Evolutionary conservation across 92 coral and sea anemone species (phyloP), one percentile per base, ranked within the genome.

Genomic region (Paramuricea clavata): DNA sequence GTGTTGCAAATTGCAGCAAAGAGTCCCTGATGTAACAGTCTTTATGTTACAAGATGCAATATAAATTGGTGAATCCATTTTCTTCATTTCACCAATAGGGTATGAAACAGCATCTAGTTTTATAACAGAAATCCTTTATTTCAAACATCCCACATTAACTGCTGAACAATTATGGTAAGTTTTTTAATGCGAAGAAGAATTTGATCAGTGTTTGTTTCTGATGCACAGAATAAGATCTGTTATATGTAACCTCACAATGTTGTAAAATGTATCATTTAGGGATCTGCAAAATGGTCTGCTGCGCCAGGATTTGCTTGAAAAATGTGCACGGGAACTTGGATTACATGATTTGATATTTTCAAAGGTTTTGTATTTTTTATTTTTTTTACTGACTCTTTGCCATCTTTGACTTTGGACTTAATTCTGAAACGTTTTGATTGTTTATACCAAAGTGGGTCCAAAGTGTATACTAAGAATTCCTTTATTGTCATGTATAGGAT

Each of bases 221-320:
- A n/a, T n/a, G n/a, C n/a, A n/a, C n/a, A n/a, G n/a, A n/a, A n/a
- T n/a, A n/a, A n/a, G n/a, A 5, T 21, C 22, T 23, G 33, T 23
- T 12, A 19, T 0, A 4, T 56, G 44, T 39, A 10, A 39, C 44
- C 44, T 39, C 2, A 27, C 15, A 33, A 75, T 91, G 68, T n/a
- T 39, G 17, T 64, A 1, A 3, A 10, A 19, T 10, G 19, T 54
- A 17, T 54, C 11, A 19, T 54, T 54, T 21, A 95, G 98, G 98
- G 98, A 95, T 78, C 32, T 94, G 50, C 98, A 94, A 81, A 94
- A 94, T 85, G 95, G 94, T 0, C 22, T 95, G 56, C 65, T 95
- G 56, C 95, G 90, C n/a, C 86, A 93, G 26, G 82, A 89, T 64
- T 77, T 92, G 11, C 88, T 91, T 57, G 84, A 34, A 59, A 49